Evolutionary conservation across 2,113 vertebrate species (phyloP).

Genomic region (Balaeniceps rex): DNA sequence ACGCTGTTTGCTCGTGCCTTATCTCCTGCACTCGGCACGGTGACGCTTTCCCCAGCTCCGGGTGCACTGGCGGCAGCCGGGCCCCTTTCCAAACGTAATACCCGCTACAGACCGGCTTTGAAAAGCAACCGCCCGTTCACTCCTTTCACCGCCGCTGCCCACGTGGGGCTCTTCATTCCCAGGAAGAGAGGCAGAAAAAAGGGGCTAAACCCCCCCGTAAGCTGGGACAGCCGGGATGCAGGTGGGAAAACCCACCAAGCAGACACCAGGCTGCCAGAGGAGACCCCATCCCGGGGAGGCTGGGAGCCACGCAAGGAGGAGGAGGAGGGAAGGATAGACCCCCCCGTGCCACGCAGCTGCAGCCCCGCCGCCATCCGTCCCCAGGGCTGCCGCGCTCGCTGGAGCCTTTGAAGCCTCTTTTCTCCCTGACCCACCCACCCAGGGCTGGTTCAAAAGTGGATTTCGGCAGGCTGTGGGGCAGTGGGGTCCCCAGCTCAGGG

Average conservation of each 20-base stretch:
- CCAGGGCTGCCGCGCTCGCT: rapidly evolving
- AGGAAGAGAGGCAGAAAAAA: background rate
- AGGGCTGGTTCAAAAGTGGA: background rate
- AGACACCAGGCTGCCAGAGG: background rate
- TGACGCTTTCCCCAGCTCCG: background rate
- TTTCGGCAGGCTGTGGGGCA: background rate
- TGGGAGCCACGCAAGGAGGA: rapidly evolving
- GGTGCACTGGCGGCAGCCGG: background rate
- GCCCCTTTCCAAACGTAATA: conserved; percentile 29
- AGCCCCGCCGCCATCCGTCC: background rate
- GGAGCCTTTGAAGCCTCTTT: background rate
- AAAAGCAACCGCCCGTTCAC: background rate
- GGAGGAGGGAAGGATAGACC: background rate
- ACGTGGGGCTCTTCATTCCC: background rate
- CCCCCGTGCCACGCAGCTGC: background rate
- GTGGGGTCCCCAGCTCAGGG: background rate
- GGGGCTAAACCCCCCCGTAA: background rate
- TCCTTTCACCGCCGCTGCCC: background rate
- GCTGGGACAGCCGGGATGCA: background rate
- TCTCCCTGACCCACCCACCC: background rate
- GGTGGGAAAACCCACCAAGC: background rate
- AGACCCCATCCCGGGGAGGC: background rate
- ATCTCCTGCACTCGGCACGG: background rate
- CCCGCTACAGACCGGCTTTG: background rate
- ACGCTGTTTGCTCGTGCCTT: background rate